A percentile compares a stretch with the other conserved stretches of the same genome.
Conservation (phyloP, 2,797 vertebrate species). For the Taenioides sp. region DNA sequence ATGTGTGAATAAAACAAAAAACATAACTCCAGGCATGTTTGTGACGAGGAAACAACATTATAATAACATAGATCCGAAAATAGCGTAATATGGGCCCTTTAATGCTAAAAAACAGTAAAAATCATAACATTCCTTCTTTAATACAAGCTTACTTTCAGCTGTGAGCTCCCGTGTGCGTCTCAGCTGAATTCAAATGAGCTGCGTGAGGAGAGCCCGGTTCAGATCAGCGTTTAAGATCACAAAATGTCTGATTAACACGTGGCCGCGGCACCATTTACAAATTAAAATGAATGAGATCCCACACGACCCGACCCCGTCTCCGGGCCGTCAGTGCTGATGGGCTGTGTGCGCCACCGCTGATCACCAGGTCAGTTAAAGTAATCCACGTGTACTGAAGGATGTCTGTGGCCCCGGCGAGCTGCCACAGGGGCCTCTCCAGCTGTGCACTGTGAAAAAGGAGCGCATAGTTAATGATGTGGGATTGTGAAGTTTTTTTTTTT, state of each 20-base stretch:
- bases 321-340: slow-evolving; percentile 75
- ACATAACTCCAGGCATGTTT: no score
- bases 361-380: slow-evolving; percentile 67
- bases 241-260: slow-evolving; percentile 68
- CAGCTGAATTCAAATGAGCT: no score
- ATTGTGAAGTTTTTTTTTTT: not conserved
- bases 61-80: no score
- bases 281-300: slow-evolving; percentile 75
- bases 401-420: slow-evolving; percentile 59
- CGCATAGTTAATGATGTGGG: not conserved
- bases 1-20: no score
- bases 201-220: slow-evolving; percentile 15
- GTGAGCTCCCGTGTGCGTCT: no score
- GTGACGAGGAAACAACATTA: no score
- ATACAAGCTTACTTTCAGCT: no score
- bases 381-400: slow-evolving; percentile 72
- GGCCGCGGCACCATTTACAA: slow-evolving; percentile 70
- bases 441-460: not conserved
- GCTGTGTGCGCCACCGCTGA: slow-evolving; percentile 39
- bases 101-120: no score
- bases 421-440: slow-evolving; percentile 44
- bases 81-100: no score
- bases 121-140: no score
- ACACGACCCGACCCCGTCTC: slow-evolving; percentile 74
- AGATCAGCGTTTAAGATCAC: slow-evolving; percentile 62